Base-by-base conservation (phyloP, 92 coral and sea anemone species). In the Desmophyllum pertusum region DNA sequence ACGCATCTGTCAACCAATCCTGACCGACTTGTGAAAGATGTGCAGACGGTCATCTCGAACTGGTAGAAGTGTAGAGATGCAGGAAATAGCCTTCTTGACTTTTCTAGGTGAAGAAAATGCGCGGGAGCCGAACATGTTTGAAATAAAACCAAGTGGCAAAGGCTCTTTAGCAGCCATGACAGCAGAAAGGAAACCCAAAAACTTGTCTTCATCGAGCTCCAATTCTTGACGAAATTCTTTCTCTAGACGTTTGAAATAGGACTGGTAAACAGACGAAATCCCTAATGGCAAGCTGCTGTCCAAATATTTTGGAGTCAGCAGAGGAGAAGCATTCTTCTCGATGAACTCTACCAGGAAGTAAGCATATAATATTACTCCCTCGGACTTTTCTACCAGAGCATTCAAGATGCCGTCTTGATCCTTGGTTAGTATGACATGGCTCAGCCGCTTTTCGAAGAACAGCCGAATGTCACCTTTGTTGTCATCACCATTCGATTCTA, bases 21-120 rank as follows among this genome's bases (percentile, higher is more conserved):
- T 62, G 70, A 70, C 45, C 5, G 93, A 90, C 75, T 90, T 90
- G 74, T 91, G 94, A 70, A 88, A 88, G 30, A 79, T 76, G 51
- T 84, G 84, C 17, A 88, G 45, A 10, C 62, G 35, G 45, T 61
- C 92, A 6, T 84, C 13, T 30, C 36, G 59, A 40, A 84, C 43
- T 23, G 88, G 88, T 51, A 88, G 55, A 23, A 88, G 77, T 8
- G 70, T 18, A 9, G 92, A 88, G 27, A 88, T 66, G 30, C 64
- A 57, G 64, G 64, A 57, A 57, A 57, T 57, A 57, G 10, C 64
- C 64, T 57, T 57, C 3, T 19, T 57, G 6, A 57, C 30, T 30
- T 57, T 57, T 27, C 64, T 29, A 21, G 19, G 64, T 15, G 31
- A 57, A 27, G 64, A 57, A 15, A 57, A 19, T 57, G 64, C 31